phyloP scores from a whole-genome alignment of 2,113 vertebrate genomes.

The Baryphthengus martii region DNA sequence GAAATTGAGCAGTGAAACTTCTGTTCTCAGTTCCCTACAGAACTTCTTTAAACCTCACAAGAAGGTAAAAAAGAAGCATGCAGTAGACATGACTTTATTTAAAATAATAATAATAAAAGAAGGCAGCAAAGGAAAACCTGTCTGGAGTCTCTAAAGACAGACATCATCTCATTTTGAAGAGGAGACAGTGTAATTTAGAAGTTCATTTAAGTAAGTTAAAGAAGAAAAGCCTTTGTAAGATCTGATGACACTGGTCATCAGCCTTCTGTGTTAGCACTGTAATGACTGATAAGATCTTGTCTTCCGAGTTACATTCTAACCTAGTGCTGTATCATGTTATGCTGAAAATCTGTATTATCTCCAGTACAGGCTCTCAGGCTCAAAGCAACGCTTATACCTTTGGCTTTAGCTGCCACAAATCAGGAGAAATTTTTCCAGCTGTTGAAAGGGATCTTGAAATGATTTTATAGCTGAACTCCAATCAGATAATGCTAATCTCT shows the following conservation, averaged over 20 bases:
- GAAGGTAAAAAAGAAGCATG: background rate
- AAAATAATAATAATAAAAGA: background rate
- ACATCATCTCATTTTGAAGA: background rate
- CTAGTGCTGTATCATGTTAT: background rate
- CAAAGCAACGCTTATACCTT: background rate
- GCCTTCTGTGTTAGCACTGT: background rate
- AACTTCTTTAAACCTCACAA: background rate
- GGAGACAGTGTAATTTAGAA: background rate
- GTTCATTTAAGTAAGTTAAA: background rate
- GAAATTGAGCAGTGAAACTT: background rate
- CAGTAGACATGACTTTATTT: background rate
- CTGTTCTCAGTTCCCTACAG: background rate
- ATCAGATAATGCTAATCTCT: background rate
- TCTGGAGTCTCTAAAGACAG: background rate
- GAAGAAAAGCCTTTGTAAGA: background rate
- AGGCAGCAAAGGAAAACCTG: background rate
- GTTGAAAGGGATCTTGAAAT: background rate
- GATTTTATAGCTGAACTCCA: background rate
- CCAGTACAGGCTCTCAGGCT: background rate
- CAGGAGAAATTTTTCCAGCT: background rate
- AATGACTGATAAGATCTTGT: background rate
- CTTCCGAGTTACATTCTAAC: background rate
- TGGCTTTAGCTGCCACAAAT: background rate
- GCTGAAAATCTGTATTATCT: background rate
- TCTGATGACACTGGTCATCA: background rate